Evolutionary conservation across 2,888 invertebrate species (phyloP).

Genomic region (Chrysotoxum bicinctum): DNA sequence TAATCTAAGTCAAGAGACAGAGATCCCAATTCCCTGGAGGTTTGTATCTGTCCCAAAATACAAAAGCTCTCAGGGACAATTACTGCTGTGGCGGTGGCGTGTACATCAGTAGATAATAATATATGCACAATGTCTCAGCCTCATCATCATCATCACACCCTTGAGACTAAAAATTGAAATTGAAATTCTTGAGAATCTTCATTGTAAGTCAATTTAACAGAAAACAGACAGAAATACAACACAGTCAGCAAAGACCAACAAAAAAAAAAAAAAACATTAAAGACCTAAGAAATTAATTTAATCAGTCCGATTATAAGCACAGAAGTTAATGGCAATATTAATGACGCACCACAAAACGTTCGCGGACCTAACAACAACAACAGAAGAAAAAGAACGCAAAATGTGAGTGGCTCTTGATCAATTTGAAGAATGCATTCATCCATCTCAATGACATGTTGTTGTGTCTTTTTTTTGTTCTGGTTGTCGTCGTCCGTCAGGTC

Average conservation of each 20-base stretch:
- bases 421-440: slow-evolving; percentile 68
- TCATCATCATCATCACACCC: slow-evolving; percentile 64
- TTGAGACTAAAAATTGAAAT: slow-evolving; percentile 57
- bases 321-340: slow-evolving; percentile 61
- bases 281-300: slow-evolving; percentile 58
- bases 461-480: neutral
- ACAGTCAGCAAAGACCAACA: neutral
- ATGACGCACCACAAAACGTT: slow-evolving; percentile 39
- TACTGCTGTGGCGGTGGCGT: neutral
- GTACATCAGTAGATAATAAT: neutral
- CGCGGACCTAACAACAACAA: neutral
- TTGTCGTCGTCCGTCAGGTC: slow-evolving; percentile 1
- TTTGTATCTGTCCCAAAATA: neutral
- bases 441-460: slow-evolving; percentile 60
- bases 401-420: slow-evolving; percentile 65
- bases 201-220: slow-evolving; percentile 66
- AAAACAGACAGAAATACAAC: neutral
- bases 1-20: neutral
- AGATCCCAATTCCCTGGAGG: neutral
- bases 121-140: neutral
- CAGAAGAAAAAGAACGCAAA: slow-evolving; percentile 16
- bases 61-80: slow-evolving; percentile 23
- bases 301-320: slow-evolving; percentile 67
- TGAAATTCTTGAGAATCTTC: slow-evolving; percentile 63
- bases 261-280: slow-evolving; percentile 12